These are phyloP conservation scores for Phortica magna DNA, from an alignment of 2,888 invertebrate species.

Conservation along the genomic window DNA sequence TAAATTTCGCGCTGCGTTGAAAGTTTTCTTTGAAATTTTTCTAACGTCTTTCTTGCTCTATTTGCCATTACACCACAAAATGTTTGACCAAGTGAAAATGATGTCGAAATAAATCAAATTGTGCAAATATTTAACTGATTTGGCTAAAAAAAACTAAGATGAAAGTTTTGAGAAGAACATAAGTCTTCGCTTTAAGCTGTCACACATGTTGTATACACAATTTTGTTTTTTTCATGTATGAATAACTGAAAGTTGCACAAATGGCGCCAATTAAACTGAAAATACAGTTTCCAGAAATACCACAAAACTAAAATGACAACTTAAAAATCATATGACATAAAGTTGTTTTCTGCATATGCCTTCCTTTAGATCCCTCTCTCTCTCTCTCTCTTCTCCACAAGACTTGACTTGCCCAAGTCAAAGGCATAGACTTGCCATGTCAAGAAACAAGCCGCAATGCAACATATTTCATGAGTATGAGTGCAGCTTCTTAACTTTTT, in stretches of 20 bases:
- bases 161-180: not conserved
- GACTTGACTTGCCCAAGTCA: not conserved
- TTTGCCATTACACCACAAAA: not conserved
- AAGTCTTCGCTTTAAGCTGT: not conserved
- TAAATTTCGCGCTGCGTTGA: not conserved
- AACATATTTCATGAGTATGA: not conserved
- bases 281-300: constrained; percentile 8
- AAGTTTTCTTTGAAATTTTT: not conserved
- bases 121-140: not conserved
- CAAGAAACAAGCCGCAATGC: constrained; percentile 12
- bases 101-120: not conserved
- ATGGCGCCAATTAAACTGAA: constrained; percentile 24
- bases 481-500: not conserved
- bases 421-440: constrained; percentile 23
- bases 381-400: too few species aligned
- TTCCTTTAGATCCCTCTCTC: too few species aligned
- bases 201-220: not conserved
- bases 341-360: too few species aligned
- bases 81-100: not conserved
- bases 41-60: not conserved
- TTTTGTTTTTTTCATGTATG: not conserved
- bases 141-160: not conserved
- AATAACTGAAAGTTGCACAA: not conserved
- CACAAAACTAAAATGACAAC: constrained; percentile 16
- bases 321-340: not conserved